Base-by-base conservation (phyloP, 2,113 vertebrate species). In the Furnarius figulus region DNA sequence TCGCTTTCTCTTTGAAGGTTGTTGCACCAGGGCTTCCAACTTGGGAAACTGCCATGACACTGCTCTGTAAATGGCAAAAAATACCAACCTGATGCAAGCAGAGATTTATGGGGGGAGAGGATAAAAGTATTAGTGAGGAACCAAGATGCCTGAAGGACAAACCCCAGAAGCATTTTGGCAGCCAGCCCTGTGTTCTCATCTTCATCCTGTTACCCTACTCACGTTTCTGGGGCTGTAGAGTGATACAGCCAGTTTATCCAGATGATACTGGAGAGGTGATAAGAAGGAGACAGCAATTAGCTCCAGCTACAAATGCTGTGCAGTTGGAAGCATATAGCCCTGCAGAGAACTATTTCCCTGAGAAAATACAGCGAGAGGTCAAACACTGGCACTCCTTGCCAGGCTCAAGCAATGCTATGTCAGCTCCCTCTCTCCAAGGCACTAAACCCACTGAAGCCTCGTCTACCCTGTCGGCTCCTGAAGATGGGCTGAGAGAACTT, bases 351-450 rank as follows among this genome's bases (percentile, higher is more conserved):
- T 73, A 22, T 86, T 95, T 88, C 52, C 78, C 78, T 92, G 83
- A 63, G 84, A 93, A 93, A 95, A 95, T 39, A 84, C 30, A 83
- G 81, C 2, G 4, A 23, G 82, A 81, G 63, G 78, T 97, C 92
- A 81, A 91, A 86, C 0, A 1, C 58, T 68, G 73, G 7, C 82
- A 66, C 72, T 67, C 63, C 72, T 22, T 82, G 77, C 91, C 76
- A 66, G 63, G 53, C 72, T 93, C 61, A 59, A 55, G 75, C 94
- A 93, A 85, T 92, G 97, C 56, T 65, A 63, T 96, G 94, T 97
- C 97, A 98, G 96, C 85, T 80, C 96, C 91, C 76, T 95, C 97
- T 97, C 92, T 93, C 55, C 22, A 74, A 95, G 84, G 94, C 93
- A 91, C 82, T 72, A 65, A 95, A 86, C 89, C 47, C 75, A 37